These are phyloP conservation scores for Allophyes oxyacanthae DNA, from an alignment of 2,888 invertebrate genomes.

Conservation along the genomic window DNA sequence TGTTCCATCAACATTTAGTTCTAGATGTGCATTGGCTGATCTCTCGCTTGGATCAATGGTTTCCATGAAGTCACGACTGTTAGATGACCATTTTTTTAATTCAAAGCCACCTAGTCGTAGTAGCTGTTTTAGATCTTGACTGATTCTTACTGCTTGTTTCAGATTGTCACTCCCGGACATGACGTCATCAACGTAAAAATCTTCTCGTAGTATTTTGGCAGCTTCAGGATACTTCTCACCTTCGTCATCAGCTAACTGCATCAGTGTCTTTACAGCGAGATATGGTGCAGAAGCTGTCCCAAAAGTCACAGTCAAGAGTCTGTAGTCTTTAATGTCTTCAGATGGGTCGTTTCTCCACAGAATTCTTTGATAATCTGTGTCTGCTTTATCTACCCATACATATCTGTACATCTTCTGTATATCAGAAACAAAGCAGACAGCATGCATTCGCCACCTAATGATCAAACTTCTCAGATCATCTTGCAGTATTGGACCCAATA, in stretches of 20 bases:
- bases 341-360: conserved; percentile 16
- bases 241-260: conserved; percentile 23
- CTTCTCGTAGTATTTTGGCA: conserved; percentile 3
- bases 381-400: conserved; percentile 29
- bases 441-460: conserved; percentile 55
- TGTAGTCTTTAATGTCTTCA: too few relatives aligned
- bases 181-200: conserved; percentile 16
- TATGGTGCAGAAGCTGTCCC: conserved; percentile 45
- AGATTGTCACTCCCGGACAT: conserved; percentile 5
- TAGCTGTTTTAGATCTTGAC: not conserved
- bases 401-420: too few relatives aligned
- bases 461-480: conserved; percentile 51
- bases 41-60: conserved; percentile 13
- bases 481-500: conserved; percentile 49
- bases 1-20: conserved; percentile 34
- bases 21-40: conserved; percentile 18
- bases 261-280: conserved; percentile 13
- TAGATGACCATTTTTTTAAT: conserved; percentile 12
- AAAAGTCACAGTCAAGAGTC: conserved; percentile 38
- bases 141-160: conserved; percentile 4
- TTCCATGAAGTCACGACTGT: conserved; percentile 1
- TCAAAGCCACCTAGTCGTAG: conserved; percentile 6
- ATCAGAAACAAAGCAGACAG: too few relatives aligned
- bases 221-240: conserved; percentile 13
- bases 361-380: conserved; percentile 14